phyloP scores from a whole-genome alignment of 2,797 vertebrate species.

The Spheniscus humboldti region DNA sequence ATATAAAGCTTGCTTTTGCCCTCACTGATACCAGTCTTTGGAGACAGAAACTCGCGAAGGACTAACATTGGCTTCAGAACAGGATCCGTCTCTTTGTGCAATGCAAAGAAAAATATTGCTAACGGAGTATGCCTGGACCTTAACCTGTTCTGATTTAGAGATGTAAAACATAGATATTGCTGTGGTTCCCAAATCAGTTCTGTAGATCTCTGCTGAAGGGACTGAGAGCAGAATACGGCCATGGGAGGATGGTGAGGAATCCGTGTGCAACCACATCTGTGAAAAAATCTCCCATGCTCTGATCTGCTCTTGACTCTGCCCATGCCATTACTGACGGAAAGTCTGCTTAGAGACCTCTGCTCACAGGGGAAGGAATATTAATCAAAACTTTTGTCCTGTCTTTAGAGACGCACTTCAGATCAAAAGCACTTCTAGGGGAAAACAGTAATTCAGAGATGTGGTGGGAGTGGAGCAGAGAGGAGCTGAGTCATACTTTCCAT shows the following conservation, averaged over 20 bases:
- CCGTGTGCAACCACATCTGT: background rate
- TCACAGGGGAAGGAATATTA: background rate
- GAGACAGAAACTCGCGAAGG: background rate
- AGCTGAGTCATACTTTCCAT: background rate
- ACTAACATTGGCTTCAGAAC: rapidly evolving
- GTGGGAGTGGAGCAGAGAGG: background rate
- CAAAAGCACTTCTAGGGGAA: background rate
- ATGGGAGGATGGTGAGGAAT: background rate
- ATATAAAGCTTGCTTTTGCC: background rate
- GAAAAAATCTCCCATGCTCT: background rate
- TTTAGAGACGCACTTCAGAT: background rate
- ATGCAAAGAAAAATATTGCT: background rate
- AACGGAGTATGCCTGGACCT: rapidly evolving
- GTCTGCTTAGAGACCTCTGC: background rate
- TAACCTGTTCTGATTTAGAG: background rate
- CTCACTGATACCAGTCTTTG: background rate
- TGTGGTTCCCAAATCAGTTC: background rate
- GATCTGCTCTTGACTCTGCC: background rate
- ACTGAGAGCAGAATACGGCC: background rate
- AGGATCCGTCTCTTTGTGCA: background rate
- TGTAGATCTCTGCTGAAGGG: background rate
- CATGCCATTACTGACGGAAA: background rate
- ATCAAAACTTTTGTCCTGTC: background rate
- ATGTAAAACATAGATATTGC: background rate
- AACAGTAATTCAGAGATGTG: background rate